Conservation (phyloP, 2,888 invertebrate genomes). For the Troilus luridus region DNA sequence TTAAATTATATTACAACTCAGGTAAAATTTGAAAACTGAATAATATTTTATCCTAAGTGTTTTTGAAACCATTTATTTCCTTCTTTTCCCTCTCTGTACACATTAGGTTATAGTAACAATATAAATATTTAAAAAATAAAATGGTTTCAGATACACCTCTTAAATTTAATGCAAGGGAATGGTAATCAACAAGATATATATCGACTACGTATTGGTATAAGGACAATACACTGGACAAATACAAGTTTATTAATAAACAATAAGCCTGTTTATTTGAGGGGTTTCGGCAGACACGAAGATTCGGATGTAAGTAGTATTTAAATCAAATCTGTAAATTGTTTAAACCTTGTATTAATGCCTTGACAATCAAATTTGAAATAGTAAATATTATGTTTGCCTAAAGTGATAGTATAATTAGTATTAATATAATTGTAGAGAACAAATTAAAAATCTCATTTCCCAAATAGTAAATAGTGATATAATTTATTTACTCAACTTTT, state of each 20-base stretch:
- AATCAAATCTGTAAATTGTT: background rate
- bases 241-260: slow-evolving; percentile 84
- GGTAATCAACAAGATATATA: slow-evolving; percentile 79
- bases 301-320: slow-evolving; percentile 77
- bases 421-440: too few relatives aligned
- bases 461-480: too few relatives aligned
- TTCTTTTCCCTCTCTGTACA: background rate
- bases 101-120: background rate
- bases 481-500: too few relatives aligned
- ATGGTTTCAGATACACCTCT: slow-evolving; percentile 67
- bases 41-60: background rate
- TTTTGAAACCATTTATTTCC: too few relatives aligned
- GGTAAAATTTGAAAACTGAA: background rate
- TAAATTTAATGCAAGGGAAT: slow-evolving; percentile 61
- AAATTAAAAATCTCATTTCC: too few relatives aligned
- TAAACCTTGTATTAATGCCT: background rate
- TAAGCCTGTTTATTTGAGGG: slow-evolving; percentile 89
- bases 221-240: slow-evolving; percentile 85
- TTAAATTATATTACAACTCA: background rate
- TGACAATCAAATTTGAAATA: background rate
- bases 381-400: too few relatives aligned
- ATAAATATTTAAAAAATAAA: background rate
- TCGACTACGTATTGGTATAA: slow-evolving; percentile 86
- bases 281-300: slow-evolving; percentile 97
- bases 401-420: too few relatives aligned